Base-by-base conservation (phyloP, 1,140 invertebrate species). In the Drosophila mauritiana region DNA sequence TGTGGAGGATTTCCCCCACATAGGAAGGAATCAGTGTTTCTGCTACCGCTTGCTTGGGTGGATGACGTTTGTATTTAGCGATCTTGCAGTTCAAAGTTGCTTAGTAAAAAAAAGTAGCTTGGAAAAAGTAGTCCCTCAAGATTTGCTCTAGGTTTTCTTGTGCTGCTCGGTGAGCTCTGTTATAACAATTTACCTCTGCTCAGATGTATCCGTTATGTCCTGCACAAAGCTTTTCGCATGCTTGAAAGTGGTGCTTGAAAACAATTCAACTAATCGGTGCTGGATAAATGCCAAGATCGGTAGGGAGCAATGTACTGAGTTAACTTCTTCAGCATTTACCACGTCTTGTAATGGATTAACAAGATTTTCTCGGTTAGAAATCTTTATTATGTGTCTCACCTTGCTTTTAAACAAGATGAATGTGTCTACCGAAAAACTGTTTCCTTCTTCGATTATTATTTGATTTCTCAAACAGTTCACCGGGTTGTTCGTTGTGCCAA, bases 291-390 rank as follows among this genome's bases (percentile, higher is more conserved):
- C 43, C 5, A 58, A 4, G 17, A 25, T 46, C 22, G 27, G 56
- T 11, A 58, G 13, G 1, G 31, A 25, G 15, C 56, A 58, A 58
- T 58, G 17, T 46, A 48, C 46, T n/a, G 56, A 43, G n/a, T 58
- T 48, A 3, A 58, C 43, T 1, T 8, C 27, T 31, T 3, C 27
- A 0, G 27, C 27, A 31, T 31, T 31, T 0, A 10, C 8, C 0
- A 31, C 27, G 3, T 31, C 8, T 31, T 31, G 8, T 8, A 31
- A 1, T 0, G 27, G 1, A 7, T 1, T n/a, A 20, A 57, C 1
- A 0, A 57, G 12, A n/a, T 37, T 58, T 10, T 34, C 31, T 0
- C 15, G 55, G 43, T 48, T 4, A 3, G 11, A 1, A 11, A 12
- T 37, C 12, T 34, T 36, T 25, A 48, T 25, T n/a, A 46, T 36